Evolutionary conservation across 2,888 invertebrate species (phyloP), one percentile per base, ranked within the genome.

Genomic region (Drosophila colorata): DNA sequence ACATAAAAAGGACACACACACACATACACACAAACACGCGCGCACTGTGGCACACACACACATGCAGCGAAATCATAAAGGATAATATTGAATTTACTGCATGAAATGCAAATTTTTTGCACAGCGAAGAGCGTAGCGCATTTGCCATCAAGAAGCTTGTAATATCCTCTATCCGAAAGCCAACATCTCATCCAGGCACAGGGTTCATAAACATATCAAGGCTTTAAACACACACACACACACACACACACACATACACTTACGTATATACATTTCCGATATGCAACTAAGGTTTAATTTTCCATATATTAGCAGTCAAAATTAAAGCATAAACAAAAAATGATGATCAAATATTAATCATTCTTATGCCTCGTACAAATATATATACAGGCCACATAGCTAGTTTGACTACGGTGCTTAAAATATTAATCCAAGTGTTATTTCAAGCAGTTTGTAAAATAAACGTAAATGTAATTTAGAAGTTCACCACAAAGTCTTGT

Each of bases 81-180:
- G 72, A 76, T 81, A 78, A 86, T 86, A 88, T 85, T 87, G 87
- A 85, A 83, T 83, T 86, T 88, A 76, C 78, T 88, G 80, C 76
- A 87, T 72, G 78, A 80, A 87, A 85, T 85, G 88, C 88, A 86
- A 88, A 85, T 85, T 80, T 78, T 64, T 61, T 58, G 41, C 38
- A 48, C 41, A 14, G 64, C 25, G 18, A 25, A 33, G 4, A 20
- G 44, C 37, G 31, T 33, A 49, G 8, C 33, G 37, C 11, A 37
- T 48, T 48, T 37, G 37, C 41, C 5, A 33, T 14, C 37, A 28
- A 68, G 37, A 14, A 13, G 69, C 70, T 46, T 41, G 49, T 41
- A 40, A 67, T 66, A 72, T 53, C 52, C 37, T 52, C 41, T 20
- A 53, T 28, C 33, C n/a, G 38, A 25, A 11, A 43, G 40, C 59